phyloP scores from a whole-genome alignment of 2,797 vertebrate genomes.

The Salarias fasciatus region DNA sequence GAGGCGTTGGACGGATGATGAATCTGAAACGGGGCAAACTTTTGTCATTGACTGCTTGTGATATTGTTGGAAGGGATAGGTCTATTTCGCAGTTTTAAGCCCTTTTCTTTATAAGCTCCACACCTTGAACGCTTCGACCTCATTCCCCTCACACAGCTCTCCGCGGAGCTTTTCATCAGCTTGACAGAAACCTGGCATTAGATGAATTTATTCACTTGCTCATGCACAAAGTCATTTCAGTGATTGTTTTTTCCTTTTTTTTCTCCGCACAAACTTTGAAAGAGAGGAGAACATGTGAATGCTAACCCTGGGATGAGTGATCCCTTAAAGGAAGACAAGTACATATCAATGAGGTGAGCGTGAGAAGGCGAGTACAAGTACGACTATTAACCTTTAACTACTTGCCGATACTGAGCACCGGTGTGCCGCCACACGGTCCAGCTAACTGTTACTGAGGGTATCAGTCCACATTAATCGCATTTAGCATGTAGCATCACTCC shows the following conservation, averaged over 20 bases:
- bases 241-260: constrained; percentile 50
- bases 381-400: no score
- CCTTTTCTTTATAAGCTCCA: constrained; percentile 9
- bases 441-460: no score
- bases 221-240: constrained; percentile 56
- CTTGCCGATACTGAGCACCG: no score
- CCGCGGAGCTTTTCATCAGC: constrained; percentile 50
- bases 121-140: constrained; percentile 37
- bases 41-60: constrained; percentile 18
- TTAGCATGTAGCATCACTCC: no score
- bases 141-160: constrained; percentile 27
- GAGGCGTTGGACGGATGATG: constrained; percentile 12
- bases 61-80: constrained; percentile 32
- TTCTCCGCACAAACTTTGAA: constrained; percentile 34
- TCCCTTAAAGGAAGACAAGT: no score
- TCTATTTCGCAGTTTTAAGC: constrained; percentile 21
- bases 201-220: constrained; percentile 51
- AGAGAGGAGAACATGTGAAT: constrained; percentile 14
- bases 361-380: constrained; percentile 30
- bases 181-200: constrained; percentile 59
- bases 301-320: constrained; percentile 19
- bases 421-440: no score
- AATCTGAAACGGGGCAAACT: constrained; percentile 25
- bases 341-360: constrained; percentile 15
- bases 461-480: no score